These are phyloP conservation scores for Mus spretus DNA, from an alignment of 2,797 vertebrate species.

Conservation along the genomic window DNA sequence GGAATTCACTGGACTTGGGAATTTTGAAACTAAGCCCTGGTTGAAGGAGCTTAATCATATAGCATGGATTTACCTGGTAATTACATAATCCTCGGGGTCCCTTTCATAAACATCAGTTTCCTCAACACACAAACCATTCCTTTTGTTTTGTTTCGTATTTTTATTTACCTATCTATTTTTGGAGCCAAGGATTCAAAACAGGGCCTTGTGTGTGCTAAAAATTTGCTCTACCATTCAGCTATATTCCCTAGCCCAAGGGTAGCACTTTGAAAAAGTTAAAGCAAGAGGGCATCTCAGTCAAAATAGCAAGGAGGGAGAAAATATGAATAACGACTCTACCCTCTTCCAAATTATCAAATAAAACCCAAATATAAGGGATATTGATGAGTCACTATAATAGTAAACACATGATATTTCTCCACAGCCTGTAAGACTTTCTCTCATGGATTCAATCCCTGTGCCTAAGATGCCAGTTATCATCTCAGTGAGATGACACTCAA, in stretches of 20 bases:
- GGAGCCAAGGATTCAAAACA: not conserved
- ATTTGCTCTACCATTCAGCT: not conserved
- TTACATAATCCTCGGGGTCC: not conserved
- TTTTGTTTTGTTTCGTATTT: not conserved
- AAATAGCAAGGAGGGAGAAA: not conserved
- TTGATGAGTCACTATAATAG: not conserved
- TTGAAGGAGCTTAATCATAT: not conserved
- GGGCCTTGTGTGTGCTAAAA: not conserved
- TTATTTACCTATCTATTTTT: not conserved
- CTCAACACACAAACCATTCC: not conserved
- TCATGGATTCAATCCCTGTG: not conserved
- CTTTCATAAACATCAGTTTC: not conserved
- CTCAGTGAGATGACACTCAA: not conserved
- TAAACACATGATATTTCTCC: not conserved
- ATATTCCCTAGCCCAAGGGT: not conserved
- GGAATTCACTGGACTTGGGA: constrained; percentile 1
- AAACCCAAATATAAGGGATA: not conserved
- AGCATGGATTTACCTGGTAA: not conserved
- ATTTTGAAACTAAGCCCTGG: constrained; percentile 23
- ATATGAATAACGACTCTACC: not conserved
- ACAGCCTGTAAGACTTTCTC: not conserved
- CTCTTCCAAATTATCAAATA: constrained; percentile 25
- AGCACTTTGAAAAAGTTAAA: not conserved
- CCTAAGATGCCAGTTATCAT: not conserved
- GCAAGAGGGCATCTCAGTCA: not conserved